Evolutionary conservation across 1,140 invertebrate genomes (phyloP), one percentile per base, ranked within the genome.

Genomic region (Zaprionus tsacasi): DNA sequence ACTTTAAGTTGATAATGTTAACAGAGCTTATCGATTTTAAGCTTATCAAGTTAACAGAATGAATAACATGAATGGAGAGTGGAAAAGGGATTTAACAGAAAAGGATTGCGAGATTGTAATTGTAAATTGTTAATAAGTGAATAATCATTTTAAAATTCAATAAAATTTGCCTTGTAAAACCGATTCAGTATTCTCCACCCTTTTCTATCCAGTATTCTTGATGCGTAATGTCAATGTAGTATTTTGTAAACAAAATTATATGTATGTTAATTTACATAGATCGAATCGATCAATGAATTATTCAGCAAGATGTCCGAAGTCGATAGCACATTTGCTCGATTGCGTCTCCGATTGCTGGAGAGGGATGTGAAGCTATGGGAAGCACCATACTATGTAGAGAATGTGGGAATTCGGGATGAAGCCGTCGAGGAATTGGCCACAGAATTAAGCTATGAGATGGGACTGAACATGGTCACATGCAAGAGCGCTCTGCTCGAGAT

Each of bases 361-460:
- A 76, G 48, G 0, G 45, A 68, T 78, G 93, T 96, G 8, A 96
- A 96, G 88, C 89, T 97, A 66, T 97, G 96, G 96, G 92, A 95
- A 61, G 86, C 94, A 33, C 96, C 96, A 0, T 97, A 95, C 89
- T 94, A 94, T 65, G 78, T 79, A 15, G 93, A 94, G 70, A 93
- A 93, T 45, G 87, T 89, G 36, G 93, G 93, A 15, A 60, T 79
- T 35, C 90, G 81, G n/a, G 92, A 93, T 21, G 61, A 79, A 4
- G 93, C 94, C 69, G 78, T 93, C 81, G 91, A 94, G 88, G 93
- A 93, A 13, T 81, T 96, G 35, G 93, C 95, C 11, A 74, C 87
- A 21, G 94, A 94, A 55, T 95, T 95, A 79, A 91, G 94, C 27
- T 76, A 79, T 27, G 91, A 93, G n/a, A 81, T 96, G 10, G 93